Evolutionary conservation across 2,797 vertebrate species (phyloP).

Genomic region (Otus scops): DNA sequence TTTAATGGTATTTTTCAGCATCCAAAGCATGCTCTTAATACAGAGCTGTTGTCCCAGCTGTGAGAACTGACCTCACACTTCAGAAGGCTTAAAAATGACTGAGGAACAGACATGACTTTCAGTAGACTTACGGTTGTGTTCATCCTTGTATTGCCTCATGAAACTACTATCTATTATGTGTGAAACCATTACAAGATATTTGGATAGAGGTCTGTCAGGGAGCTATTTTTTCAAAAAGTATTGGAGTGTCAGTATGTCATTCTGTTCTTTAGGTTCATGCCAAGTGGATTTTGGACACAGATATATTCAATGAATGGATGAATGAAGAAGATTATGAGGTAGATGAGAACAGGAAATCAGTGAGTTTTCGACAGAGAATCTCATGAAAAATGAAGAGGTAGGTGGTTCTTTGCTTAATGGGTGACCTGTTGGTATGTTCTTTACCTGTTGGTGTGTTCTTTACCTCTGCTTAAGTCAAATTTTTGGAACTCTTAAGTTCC

Average conservation of each 20-base stretch:
- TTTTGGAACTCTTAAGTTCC: background rate
- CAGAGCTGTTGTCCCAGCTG: background rate
- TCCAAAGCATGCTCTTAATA: accelerated
- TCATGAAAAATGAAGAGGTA: slow-evolving; percentile 94
- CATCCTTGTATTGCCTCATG: background rate
- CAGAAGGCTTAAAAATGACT: background rate
- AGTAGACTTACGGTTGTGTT: accelerated
- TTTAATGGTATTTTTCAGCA: background rate
- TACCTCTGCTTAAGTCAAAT: too few relatives aligned
- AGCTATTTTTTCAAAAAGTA: too few relatives aligned
- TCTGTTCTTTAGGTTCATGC: slow-evolving; percentile 85
- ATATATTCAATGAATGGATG: slow-evolving; percentile 97
- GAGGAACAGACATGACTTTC: background rate
- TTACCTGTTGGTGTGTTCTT: too few relatives aligned
- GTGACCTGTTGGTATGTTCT: accelerated
- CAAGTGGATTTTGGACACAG: slow-evolving; percentile 94
- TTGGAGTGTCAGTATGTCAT: accelerated
- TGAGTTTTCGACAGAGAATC: slow-evolving; percentile 89
- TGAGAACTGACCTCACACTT: background rate
- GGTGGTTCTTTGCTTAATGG: background rate
- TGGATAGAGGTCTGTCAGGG: background rate
- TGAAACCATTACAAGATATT: accelerated
- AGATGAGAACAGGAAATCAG: slow-evolving; percentile 91
- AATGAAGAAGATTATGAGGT: slow-evolving; percentile 98
- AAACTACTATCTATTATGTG: background rate